These are phyloP conservation scores for Caenorhabditis sp. DNA, from an alignment of 2,888 invertebrate genomes.

Conservation along the genomic window DNA sequence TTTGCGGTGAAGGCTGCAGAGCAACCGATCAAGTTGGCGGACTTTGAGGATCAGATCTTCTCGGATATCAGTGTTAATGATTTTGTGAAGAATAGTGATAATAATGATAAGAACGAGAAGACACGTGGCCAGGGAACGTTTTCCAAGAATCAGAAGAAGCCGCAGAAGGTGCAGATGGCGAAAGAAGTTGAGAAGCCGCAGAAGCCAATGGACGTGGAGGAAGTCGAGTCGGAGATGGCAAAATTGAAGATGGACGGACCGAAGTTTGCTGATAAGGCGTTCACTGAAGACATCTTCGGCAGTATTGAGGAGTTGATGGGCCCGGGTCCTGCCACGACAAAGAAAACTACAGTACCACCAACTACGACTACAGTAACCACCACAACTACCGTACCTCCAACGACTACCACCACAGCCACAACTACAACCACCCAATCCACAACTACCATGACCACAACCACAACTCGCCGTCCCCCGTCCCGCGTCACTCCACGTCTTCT, in stretches of 20 bases:
- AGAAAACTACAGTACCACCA: slow-evolving; percentile 23
- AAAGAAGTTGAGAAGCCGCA: too few species aligned
- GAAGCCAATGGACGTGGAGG: slow-evolving; percentile 5
- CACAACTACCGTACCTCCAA: slow-evolving; percentile 26
- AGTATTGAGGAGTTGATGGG: slow-evolving; percentile 51
- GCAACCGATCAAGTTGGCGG: slow-evolving; percentile 31
- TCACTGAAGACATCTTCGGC: slow-evolving; percentile 58
- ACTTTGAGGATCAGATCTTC: slow-evolving; percentile 35
- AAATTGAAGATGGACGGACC: slow-evolving; percentile 52
- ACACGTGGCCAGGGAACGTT: slow-evolving; percentile 43
- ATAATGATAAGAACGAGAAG: slow-evolving; percentile 26
- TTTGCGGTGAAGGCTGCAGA: slow-evolving; percentile 56
- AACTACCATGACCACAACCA: slow-evolving; percentile 39
- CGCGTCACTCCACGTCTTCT: slow-evolving; percentile 45
- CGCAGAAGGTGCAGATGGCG: neutral
- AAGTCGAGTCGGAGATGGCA: slow-evolving; percentile 30
- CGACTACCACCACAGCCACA: slow-evolving; percentile 30
- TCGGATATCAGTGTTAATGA: slow-evolving; percentile 33
- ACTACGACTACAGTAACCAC: slow-evolving; percentile 30
- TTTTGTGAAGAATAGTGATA: slow-evolving; percentile 17
- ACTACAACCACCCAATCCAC: slow-evolving; percentile 38
- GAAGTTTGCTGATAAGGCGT: slow-evolving; percentile 28
- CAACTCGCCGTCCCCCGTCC: slow-evolving; percentile 29
- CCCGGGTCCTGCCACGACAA: slow-evolving; percentile 13
- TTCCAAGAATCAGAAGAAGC: neutral